Conservation (phyloP, 2,113 vertebrate species). For the Phasianus colchicus region DNA sequence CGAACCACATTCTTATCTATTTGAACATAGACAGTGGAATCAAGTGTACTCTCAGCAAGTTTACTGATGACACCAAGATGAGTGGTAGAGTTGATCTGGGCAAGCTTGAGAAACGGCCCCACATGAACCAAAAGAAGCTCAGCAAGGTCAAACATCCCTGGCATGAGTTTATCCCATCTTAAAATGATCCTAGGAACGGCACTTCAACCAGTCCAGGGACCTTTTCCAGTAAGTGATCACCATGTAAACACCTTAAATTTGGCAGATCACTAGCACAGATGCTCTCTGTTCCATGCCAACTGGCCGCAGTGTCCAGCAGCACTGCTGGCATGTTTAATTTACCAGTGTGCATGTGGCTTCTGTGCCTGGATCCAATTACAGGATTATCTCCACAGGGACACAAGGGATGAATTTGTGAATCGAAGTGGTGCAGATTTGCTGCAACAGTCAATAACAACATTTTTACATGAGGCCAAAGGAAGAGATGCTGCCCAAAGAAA, state of each 20-base stretch:
- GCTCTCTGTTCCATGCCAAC: neutral
- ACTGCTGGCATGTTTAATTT: conserved; percentile 41
- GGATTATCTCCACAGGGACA: neutral
- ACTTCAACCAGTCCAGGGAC: neutral
- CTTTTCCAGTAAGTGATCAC: neutral
- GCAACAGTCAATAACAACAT: neutral
- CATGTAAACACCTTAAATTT: neutral
- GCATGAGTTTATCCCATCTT: neutral
- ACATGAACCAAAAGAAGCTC: no score
- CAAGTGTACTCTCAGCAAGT: no score
- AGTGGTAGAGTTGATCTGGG: no score
- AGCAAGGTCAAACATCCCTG: neutral
- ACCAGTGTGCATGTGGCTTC: neutral
- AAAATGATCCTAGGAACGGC: neutral
- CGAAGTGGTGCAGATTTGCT: neutral
- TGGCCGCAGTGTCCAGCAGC: neutral
- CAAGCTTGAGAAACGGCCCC: no score
- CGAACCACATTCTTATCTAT: no score
- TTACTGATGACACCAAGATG: no score
- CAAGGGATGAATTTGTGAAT: conserved; percentile 30
- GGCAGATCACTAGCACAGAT: neutral
- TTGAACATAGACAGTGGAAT: no score
- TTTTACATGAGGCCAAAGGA: neutral
- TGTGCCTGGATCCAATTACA: conserved; percentile 16
- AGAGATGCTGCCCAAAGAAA: neutral